Conservation (phyloP, 2,113 vertebrate genomes). For the Rhabdomys dilectus region DNA sequence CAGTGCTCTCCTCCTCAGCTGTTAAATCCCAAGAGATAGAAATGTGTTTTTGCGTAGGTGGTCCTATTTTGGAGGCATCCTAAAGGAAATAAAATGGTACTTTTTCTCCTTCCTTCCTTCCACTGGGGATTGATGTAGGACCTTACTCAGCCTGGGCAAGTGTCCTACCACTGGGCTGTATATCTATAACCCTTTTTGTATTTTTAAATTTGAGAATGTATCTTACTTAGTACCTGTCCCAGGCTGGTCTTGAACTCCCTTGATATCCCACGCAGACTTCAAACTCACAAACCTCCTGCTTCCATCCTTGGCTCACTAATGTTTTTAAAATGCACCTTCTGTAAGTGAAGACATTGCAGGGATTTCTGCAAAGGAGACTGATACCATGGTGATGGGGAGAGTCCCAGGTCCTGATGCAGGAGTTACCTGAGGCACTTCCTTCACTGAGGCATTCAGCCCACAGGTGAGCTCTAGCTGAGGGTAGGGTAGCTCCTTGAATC, state of each 20-base stretch:
- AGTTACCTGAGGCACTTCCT: neutral
- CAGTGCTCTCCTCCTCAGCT: neutral
- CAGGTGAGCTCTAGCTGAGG: neutral
- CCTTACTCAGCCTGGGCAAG: neutral
- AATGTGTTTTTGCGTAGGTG: neutral
- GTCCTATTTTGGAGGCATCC: neutral
- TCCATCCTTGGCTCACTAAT: neutral
- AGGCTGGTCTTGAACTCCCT: no score
- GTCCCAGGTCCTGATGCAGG: neutral
- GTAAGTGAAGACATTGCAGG: neutral
- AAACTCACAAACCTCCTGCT: neutral
- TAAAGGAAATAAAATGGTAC: neutral
- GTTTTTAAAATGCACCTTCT: neutral
- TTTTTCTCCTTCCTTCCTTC: neutral
- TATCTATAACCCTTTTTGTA: neutral
- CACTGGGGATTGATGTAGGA: neutral
- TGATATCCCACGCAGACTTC: neutral
- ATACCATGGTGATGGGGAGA: fast-evolving
- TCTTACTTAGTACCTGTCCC: neutral
- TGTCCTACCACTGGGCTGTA: no score
- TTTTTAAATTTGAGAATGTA: neutral
- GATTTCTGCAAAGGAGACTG: neutral
- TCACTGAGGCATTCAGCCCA: neutral
- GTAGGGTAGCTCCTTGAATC: no score
- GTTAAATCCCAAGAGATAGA: neutral